A percentile compares a stretch with the other conserved stretches of the same genome.
phyloP scores from a whole-genome alignment of 2,888 invertebrate species.

The Diaprepes abbreviatus region DNA sequence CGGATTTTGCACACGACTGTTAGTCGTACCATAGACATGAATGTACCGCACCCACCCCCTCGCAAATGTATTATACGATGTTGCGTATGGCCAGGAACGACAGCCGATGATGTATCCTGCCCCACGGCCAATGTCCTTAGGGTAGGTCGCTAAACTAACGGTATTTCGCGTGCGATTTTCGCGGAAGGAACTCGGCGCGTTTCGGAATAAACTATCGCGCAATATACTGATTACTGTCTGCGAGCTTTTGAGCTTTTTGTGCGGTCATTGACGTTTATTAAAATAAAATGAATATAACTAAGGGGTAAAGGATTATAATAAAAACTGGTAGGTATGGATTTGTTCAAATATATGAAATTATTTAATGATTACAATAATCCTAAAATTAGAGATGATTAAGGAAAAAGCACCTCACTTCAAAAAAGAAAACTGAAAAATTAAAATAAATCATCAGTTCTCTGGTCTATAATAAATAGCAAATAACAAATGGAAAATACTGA shows the following conservation, averaged over 20 bases:
- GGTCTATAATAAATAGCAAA: too few relatives aligned
- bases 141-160: slow-evolving; percentile 65
- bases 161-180: slow-evolving; percentile 61
- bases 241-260: slow-evolving; percentile 22
- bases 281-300: slow-evolving; percentile 10
- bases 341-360: too few relatives aligned
- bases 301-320: background rate
- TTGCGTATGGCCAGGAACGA: slow-evolving; percentile 64
- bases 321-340: slow-evolving; percentile 11
- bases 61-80: slow-evolving; percentile 64
- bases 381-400: too few relatives aligned
- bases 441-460: too few relatives aligned
- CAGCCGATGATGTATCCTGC: slow-evolving; percentile 56
- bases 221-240: slow-evolving; percentile 21
- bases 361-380: too few relatives aligned
- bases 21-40: slow-evolving; percentile 40
- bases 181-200: slow-evolving; percentile 41
- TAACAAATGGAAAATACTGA: too few relatives aligned
- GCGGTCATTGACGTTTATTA: slow-evolving; percentile 10
- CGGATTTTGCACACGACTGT: slow-evolving; percentile 46
- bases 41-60: slow-evolving; percentile 45
- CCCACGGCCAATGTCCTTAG: slow-evolving; percentile 66
- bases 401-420: too few relatives aligned
- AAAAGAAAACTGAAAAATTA: too few relatives aligned
- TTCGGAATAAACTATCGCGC: slow-evolving; percentile 15